Evolutionary conservation across 2,113 vertebrate species (phyloP).

Genomic region (Microtus oregoni): DNA sequence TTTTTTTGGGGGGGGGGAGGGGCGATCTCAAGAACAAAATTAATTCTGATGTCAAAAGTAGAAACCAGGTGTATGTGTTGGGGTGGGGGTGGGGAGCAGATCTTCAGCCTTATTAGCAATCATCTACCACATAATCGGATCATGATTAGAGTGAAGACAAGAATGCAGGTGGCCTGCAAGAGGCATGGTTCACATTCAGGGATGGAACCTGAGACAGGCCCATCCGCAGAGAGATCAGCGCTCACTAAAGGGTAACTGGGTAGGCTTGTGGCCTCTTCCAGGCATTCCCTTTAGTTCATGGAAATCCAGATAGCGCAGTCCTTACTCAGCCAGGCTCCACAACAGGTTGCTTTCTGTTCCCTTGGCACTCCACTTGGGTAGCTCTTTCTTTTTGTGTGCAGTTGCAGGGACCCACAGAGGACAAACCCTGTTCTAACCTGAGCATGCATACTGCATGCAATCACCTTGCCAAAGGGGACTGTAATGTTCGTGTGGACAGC

Average conservation of each 20-base stretch:
- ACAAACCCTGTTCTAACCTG: background rate
- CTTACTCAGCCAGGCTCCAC: background rate
- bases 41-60: background rate
- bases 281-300: background rate
- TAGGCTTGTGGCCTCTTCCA: background rate
- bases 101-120: background rate
- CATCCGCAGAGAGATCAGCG: background rate
- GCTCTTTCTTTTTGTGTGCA: background rate
- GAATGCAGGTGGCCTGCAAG: no score
- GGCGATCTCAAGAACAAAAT: background rate
- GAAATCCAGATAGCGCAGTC: background rate
- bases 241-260: background rate
- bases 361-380: no score
- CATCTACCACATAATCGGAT: background rate
- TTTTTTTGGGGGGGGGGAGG: background rate
- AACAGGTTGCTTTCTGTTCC: no score
- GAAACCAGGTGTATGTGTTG: background rate
- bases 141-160: background rate
- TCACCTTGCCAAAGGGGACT: background rate
- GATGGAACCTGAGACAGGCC: background rate
- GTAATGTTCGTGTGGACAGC: background rate
- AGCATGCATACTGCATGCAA: fast-evolving
- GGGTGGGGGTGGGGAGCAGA: background rate
- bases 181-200: background rate
- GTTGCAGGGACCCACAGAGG: background rate